phyloP scores from a whole-genome alignment of 1,140 invertebrate genomes.

The Drosophila athabasca region DNA sequence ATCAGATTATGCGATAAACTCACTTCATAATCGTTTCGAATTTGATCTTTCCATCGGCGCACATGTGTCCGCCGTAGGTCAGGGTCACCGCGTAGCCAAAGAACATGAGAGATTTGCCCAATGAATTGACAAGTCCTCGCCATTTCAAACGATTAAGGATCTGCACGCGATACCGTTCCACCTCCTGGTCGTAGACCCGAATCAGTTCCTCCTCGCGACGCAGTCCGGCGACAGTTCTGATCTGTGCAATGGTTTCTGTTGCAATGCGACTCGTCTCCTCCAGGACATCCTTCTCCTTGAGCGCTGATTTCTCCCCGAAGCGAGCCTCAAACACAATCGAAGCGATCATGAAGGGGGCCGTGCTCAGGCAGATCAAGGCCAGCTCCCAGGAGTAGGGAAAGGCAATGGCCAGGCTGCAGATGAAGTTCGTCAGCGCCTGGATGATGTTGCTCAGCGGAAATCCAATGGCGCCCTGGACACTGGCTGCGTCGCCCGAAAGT shows the following conservation, averaged over 20 bases:
- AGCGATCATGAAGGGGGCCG: constrained; percentile 90
- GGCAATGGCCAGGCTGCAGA: constrained; percentile 88
- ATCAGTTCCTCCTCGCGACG: constrained; percentile 84
- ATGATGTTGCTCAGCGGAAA: constrained; percentile 91
- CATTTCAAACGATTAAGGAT: constrained; percentile 87
- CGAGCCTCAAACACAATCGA: constrained; percentile 90
- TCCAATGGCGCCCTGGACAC: constrained; percentile 93
- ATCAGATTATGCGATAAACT: background rate
- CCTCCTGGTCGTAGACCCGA: constrained; percentile 85
- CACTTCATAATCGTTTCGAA: constrained; percentile 91
- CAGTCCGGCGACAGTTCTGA: constrained; percentile 90
- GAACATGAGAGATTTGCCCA: constrained; percentile 91
- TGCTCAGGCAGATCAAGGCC: constrained; percentile 90
- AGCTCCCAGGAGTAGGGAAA: constrained; percentile 92
- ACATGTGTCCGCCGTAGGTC: constrained; percentile 92
- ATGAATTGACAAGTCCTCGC: constrained; percentile 90
- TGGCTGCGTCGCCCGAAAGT: constrained; percentile 90
- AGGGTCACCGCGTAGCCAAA: constrained; percentile 92
- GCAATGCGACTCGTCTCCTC: constrained; percentile 89
- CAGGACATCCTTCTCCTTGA: constrained; percentile 87
- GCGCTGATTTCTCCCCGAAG: constrained; percentile 86
- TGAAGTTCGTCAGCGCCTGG: constrained; percentile 90
- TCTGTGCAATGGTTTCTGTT: constrained; percentile 90
- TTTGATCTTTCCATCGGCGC: constrained; percentile 83
- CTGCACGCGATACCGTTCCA: constrained; percentile 85